Conservation (phyloP, 30 jellyfish, hydroid and myxozoan genomes). For the Clytia hemisphaerica region DNA sequence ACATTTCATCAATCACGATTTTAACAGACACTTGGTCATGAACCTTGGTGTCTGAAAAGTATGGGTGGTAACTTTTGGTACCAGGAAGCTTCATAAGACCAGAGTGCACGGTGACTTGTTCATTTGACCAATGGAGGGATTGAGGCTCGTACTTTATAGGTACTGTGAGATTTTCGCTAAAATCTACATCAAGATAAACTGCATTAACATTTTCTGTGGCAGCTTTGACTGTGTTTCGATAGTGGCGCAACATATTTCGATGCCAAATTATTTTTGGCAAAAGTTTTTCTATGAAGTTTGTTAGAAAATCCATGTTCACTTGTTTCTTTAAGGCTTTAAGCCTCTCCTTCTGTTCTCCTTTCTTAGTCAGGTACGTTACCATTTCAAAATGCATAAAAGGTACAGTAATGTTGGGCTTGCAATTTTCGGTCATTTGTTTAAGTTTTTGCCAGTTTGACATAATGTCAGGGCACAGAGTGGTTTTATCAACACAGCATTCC, state of each 20-base stretch:
- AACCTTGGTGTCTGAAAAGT: constrained; percentile 7
- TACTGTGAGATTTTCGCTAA: constrained; percentile 1
- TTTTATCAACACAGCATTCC: neutral
- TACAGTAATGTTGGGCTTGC: neutral
- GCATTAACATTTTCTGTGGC: neutral
- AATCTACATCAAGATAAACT: constrained; percentile 11
- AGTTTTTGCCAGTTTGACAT: neutral
- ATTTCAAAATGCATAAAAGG: neutral
- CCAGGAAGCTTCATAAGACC: constrained; percentile 1
- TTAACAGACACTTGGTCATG: constrained; percentile 12
- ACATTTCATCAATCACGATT: constrained; percentile 3
- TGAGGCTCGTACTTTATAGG: constrained; percentile 12
- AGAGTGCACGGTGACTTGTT: constrained; percentile 14
- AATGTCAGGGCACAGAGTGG: constrained; percentile 6
- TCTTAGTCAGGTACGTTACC: too few relatives aligned
- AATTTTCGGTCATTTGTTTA: neutral
- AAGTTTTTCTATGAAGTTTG: neutral
- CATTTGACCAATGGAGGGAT: constrained; percentile 5
- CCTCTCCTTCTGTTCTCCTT: too few relatives aligned
- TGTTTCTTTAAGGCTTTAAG: constrained; percentile 1
- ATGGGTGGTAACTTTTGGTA: neutral
- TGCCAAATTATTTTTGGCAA: constrained; percentile 13
- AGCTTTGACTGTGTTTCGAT: neutral
- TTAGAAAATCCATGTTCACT: neutral
- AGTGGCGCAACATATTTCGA: constrained; percentile 6